Base-by-base conservation (phyloP, 2,113 vertebrate genomes). In the Tamias sibiricus region DNA sequence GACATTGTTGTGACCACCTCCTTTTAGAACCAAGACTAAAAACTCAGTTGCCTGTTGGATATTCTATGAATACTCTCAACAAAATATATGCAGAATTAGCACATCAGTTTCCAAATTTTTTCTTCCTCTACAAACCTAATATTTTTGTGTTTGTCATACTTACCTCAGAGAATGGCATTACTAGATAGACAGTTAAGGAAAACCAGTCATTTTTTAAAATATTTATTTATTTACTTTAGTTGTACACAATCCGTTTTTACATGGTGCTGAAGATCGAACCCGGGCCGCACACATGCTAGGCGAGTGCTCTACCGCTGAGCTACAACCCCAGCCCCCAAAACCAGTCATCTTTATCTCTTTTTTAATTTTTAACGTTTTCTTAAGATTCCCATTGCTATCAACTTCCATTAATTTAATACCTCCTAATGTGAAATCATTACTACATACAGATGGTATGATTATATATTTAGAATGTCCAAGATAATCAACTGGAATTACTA, bases 81-180 rank as follows among this genome's bases (percentile, higher is more conserved):
- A n/a, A 90, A 93, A 90, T 1, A 42, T 32, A 94, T 26, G 16
- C 32, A 82, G n/a, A 76, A 42, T 83, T 32, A 97, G 30, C 17
- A 71, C 37, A 82, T 66, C 8, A 72, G 32, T 86, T 69, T 92
- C 82, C 52, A 77, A 66, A 8, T 32, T 49, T 71, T 76, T 71
- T 54, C 7, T 62, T 28, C 10, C 49, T 26, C 69, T 71, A 20
- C 19, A 96, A 74, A 24, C 11, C 9, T 87, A n/a, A 71, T 40
- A 3, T 35, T 87, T 30, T 87, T 52, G 47, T 64, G 7, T 77
- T 64, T 74, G 13, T 75, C 28, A 83, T 92, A 59, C 79, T 59
- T 86, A 76, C 77, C 37, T 95, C 59, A 94, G 85, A 77, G 22
- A 94, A 86, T 54, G n/a, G 28, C 28, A 94, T 76, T 32, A 72